Evolutionary conservation across 1,140 invertebrate species (phyloP), one percentile per base, ranked within the genome.

Genomic region (Zaprionus taronus): DNA sequence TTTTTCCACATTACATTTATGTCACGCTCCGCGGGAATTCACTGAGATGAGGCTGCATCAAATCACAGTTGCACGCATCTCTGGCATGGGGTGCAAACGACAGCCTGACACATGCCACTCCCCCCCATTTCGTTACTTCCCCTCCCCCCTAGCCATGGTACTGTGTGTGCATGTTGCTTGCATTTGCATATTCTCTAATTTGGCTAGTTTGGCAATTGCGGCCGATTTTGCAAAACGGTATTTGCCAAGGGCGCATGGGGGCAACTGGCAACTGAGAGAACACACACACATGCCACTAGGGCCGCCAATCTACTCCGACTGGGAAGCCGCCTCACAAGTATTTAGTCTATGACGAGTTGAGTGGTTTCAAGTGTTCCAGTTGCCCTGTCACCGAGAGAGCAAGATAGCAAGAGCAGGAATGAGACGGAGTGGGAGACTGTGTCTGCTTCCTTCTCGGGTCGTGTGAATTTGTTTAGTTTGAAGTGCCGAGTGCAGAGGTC

Each of bases 181-280:
- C 83, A 86, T 86, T 87, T 89, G 84, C 83, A 87, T 87, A 87
- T 87, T 87, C 78, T 76, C 84, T 84, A 89, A 89, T 90, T 89
- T 89, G 85, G 84, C 81, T 89, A 89, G 84, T 89, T 89, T 90
- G 85, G 84, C 85, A 89, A 89, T 89, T 90, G 84, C 79, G 84
- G 84, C 84, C 84, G 84, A 89, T 89, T 89, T 89, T 84, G 85
- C 84, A 83, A 87, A 87, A 87, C 80, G 83, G 89, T 89, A 87
- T 83, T 89, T 87, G 84, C 81, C 74, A 79, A 58, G 74, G 68
- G 73, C 64, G 53, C 56, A 73, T 68, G 78, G 36, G 14, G 36
- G 49, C 51, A 55, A 53, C 28, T 62, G 26, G 6, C 6, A 31
- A 7, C 28, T 31, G 28, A 31, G 61, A 5, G 41, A 47, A n/a